phyloP scores from a whole-genome alignment of 2,888 invertebrate species.

The Papilio elwesi region DNA sequence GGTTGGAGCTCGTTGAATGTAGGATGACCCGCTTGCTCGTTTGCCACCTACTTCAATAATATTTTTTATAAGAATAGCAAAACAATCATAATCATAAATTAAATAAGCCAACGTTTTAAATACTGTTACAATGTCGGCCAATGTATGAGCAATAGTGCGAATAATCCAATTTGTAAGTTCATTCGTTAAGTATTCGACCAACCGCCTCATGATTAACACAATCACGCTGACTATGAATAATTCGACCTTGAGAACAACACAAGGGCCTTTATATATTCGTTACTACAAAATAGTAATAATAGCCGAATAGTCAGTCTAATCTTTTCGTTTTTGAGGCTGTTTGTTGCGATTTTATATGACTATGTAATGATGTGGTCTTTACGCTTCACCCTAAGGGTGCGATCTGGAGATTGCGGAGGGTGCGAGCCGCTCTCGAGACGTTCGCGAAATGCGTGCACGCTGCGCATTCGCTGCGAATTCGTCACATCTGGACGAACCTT shows the following conservation, averaged over 20 bases:
- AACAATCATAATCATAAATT: not conserved
- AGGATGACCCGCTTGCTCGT: no score
- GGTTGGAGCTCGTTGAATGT: no score
- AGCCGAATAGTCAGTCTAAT: not conserved
- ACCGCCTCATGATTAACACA: constrained; percentile 69
- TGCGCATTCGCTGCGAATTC: no score
- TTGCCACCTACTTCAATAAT: no score
- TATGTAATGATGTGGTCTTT: not conserved
- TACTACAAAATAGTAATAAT: not conserved
- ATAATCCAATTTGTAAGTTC: constrained; percentile 75
- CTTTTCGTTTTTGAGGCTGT: not conserved
- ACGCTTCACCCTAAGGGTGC: not conserved
- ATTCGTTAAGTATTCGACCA: constrained; percentile 51
- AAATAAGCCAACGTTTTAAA: not conserved
- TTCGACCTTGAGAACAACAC: constrained; percentile 42
- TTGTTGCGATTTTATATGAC: not conserved
- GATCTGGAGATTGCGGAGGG: no score
- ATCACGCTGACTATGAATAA: constrained; percentile 66
- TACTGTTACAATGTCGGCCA: not conserved
- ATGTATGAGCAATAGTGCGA: constrained; percentile 53
- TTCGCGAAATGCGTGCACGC: no score
- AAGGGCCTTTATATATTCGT: not conserved
- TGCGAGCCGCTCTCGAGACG: no score
- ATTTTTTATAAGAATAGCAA: no score
- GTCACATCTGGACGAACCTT: no score